phyloP scores from a whole-genome alignment of 2,888 invertebrate species.

The Chymomyza caudatula region DNA sequence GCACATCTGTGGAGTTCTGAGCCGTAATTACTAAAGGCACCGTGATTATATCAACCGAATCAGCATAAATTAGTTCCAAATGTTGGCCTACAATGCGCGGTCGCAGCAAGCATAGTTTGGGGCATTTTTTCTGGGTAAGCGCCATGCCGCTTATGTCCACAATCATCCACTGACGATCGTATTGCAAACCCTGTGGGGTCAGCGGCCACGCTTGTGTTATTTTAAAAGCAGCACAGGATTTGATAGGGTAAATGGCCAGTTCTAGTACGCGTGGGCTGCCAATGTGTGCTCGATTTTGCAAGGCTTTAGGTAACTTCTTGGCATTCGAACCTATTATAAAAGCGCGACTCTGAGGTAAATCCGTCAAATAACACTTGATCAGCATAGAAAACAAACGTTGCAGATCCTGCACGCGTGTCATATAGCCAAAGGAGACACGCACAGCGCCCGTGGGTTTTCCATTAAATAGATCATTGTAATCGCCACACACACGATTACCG shows the following conservation, averaged over 20 bases:
- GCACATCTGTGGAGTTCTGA: conserved; percentile 69
- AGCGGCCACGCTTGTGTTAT: conserved; percentile 85
- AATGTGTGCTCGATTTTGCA: conserved; percentile 61
- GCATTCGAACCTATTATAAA: conserved; percentile 49
- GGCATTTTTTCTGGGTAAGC: conserved; percentile 91
- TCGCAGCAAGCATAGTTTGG: conserved; percentile 86
- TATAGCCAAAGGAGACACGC: conserved; percentile 94
- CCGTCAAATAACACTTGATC: conserved; percentile 83
- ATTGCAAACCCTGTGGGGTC: conserved; percentile 87
- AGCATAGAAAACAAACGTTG: conserved; percentile 87
- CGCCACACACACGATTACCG: conserved; percentile 94
- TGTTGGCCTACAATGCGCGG: conserved; percentile 84
- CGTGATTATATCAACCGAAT: conserved; percentile 76
- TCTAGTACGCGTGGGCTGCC: conserved; percentile 74
- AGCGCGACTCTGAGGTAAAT: conserved; percentile 51
- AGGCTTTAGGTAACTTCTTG: conserved; percentile 54
- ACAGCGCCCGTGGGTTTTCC: conserved; percentile 95
- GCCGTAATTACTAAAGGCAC: conserved; percentile 79
- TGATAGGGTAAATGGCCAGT: conserved; percentile 90
- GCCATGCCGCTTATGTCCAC: conserved; percentile 88
- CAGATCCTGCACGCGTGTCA: conserved; percentile 87
- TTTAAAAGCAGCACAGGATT: conserved; percentile 91
- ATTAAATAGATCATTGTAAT: conserved; percentile 89
- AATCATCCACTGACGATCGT: conserved; percentile 97
- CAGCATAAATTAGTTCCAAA: conserved; percentile 82